Percentiles rank a stretch among this genome's conserved stretches.
Evolutionary conservation across 1,140 invertebrate genomes (phyloP).

Genomic region (Drosophila lacertosa): DNA sequence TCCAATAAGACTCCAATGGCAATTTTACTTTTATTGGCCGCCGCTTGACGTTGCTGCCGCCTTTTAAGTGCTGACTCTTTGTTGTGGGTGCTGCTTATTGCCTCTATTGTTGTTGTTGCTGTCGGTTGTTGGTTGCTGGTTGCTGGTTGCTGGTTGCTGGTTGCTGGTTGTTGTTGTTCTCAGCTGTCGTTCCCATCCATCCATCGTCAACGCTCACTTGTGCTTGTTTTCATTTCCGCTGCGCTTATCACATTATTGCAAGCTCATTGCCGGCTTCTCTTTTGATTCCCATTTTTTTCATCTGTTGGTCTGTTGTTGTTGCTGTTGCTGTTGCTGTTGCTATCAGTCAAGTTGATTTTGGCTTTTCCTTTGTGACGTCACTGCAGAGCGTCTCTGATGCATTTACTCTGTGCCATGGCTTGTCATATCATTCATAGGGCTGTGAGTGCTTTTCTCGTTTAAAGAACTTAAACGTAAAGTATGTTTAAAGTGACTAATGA

Average conservation of each 20-base stretch:
- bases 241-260: slow-evolving; percentile 80
- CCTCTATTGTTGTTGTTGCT: slow-evolving; percentile 20
- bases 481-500: too few species aligned
- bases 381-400: not conserved
- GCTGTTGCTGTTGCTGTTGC: too few species aligned
- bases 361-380: slow-evolving; percentile 38
- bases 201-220: slow-evolving; percentile 57
- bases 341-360: slow-evolving; percentile 57
- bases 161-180: not conserved
- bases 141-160: slow-evolving; percentile 1
- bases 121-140: slow-evolving; percentile 1
- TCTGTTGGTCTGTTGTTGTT: too few species aligned
- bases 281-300: slow-evolving; percentile 32
- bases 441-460: not conserved
- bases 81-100: slow-evolving; percentile 59
- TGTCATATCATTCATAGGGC: slow-evolving; percentile 20
- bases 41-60: slow-evolving; percentile 50
- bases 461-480: not conserved
- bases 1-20: slow-evolving; percentile 56
- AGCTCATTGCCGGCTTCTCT: slow-evolving; percentile 72
- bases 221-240: slow-evolving; percentile 78
- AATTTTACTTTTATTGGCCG: slow-evolving; percentile 72
- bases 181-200: slow-evolving; percentile 35
- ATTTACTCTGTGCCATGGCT: slow-evolving; percentile 3
- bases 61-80: slow-evolving; percentile 67